phyloP scores from a whole-genome alignment of 1,140 invertebrate species.

The Drosophila tropicalis region DNA sequence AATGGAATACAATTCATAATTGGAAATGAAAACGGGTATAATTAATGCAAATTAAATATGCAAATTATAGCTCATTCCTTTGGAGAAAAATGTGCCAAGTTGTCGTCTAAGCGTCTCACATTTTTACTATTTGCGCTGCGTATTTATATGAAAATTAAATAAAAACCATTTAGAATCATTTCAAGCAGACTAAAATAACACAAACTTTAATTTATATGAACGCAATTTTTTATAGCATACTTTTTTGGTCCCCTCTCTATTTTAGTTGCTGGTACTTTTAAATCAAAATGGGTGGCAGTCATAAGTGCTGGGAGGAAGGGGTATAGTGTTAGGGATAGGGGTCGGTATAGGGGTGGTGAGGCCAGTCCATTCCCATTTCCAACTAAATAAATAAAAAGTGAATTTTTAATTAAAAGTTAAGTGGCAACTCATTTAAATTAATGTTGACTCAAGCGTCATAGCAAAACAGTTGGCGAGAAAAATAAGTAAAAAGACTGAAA shows the following conservation, averaged over 20 bases:
- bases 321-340: background rate
- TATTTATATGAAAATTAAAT: conserved; percentile 69
- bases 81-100: background rate
- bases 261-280: conserved; percentile 70
- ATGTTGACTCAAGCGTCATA: conserved; percentile 81
- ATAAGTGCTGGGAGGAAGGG: conserved; percentile 34
- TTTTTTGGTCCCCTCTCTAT: conserved; percentile 32
- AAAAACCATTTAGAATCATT: conserved; percentile 74
- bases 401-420: conserved; percentile 82
- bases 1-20: background rate
- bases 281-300: conserved; percentile 63
- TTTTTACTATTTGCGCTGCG: conserved; percentile 3
- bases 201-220: conserved; percentile 78
- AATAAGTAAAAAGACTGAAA: conserved; percentile 40
- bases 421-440: conserved; percentile 82
- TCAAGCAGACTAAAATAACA: conserved; percentile 79
- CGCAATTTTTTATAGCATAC: conserved; percentile 22
- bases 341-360: conserved; percentile 2
- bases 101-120: background rate
- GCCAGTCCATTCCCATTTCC: conserved; percentile 69
- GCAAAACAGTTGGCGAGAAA: conserved; percentile 66
- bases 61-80: conserved; percentile 38
- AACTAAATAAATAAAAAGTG: conserved; percentile 82
- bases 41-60: conserved; percentile 78
- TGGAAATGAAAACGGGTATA: conserved; percentile 73